Percentiles rank a stretch among this genome's conserved stretches.
Conservation (phyloP, 37 sponge, comb jelly and placozoan genomes). For the Diacarnus erythraeanus region DNA sequence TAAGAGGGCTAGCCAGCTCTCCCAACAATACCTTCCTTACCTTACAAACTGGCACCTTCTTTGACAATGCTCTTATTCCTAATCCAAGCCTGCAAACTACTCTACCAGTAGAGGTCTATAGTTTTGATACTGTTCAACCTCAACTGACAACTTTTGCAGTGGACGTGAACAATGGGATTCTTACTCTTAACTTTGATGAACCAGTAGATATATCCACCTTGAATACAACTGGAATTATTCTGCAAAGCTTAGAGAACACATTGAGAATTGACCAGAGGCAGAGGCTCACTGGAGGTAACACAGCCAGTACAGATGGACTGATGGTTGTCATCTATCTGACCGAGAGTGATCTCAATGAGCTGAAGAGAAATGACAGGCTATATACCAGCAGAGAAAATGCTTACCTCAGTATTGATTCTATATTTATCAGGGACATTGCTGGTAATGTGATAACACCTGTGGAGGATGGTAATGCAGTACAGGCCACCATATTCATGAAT, state of each 20-base stretch:
- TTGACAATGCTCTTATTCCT: slow-evolving; percentile 63
- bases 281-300: slow-evolving; percentile 70
- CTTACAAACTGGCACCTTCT: slow-evolving; percentile 34
- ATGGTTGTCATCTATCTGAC: slow-evolving; percentile 45
- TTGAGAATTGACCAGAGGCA: slow-evolving; percentile 23
- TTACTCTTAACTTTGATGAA: slow-evolving; percentile 84
- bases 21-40: slow-evolving; percentile 70
- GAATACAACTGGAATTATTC: slow-evolving; percentile 56
- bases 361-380: slow-evolving; percentile 73
- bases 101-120: slow-evolving; percentile 23
- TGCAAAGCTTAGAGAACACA: slow-evolving; percentile 50
- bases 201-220: slow-evolving; percentile 80
- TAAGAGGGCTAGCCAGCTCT: slow-evolving; percentile 67
- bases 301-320: slow-evolving; percentile 76
- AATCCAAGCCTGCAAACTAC: slow-evolving; percentile 50
- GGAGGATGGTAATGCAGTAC: slow-evolving; percentile 63
- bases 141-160: slow-evolving; percentile 56
- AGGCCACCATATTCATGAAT: slow-evolving; percentile 44
- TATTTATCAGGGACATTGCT: slow-evolving; percentile 83
- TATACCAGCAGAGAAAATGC: slow-evolving; percentile 56
- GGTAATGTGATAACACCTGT: slow-evolving; percentile 73
- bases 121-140: slow-evolving; percentile 67
- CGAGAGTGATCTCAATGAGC: slow-evolving; percentile 68
- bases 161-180: slow-evolving; percentile 58
- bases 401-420: slow-evolving; percentile 53